Percentiles rank a stretch among this genome's conserved stretches.
Evolutionary conservation across 2,888 invertebrate species (phyloP).

Genomic region (Glaucopsyche alexis): DNA sequence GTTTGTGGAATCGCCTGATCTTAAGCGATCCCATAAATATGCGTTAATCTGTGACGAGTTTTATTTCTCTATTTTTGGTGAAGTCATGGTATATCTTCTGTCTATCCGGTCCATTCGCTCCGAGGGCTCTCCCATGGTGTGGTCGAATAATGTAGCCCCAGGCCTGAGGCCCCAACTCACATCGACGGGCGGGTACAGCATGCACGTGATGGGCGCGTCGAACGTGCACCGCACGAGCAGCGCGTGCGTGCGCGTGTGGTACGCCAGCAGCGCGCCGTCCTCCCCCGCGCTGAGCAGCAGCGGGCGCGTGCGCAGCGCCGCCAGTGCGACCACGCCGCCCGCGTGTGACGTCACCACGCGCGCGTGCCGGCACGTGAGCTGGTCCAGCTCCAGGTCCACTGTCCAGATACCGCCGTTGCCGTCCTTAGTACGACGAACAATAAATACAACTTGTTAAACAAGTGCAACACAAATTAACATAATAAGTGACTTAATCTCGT

Average conservation of each 20-base stretch:
- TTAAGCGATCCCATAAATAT: too few species aligned
- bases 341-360: slow-evolving; percentile 86
- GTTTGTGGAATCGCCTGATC: too few species aligned
- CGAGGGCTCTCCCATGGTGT: too few species aligned
- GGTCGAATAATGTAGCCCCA: too few species aligned
- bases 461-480: too few species aligned
- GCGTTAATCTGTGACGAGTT: too few species aligned
- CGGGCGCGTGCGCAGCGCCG: slow-evolving; percentile 83
- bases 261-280: slow-evolving; percentile 87
- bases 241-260: slow-evolving; percentile 82
- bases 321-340: slow-evolving; percentile 85
- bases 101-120: too few species aligned
- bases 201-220: slow-evolving; percentile 75
- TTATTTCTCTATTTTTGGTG: too few species aligned
- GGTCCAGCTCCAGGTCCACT: slow-evolving; percentile 69
- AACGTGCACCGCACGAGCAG: slow-evolving; percentile 81
- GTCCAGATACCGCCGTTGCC: slow-evolving; percentile 88
- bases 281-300: slow-evolving; percentile 86
- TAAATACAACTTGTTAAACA: neutral
- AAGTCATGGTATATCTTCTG: too few species aligned
- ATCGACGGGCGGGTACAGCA: slow-evolving; percentile 86
- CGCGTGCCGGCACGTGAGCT: slow-evolving; percentile 61
- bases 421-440: slow-evolving; percentile 78
- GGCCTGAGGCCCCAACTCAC: slow-evolving; percentile 58
- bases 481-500: too few species aligned